phyloP scores from a whole-genome alignment of 1,140 invertebrate genomes.

The Drosophila subobscura region DNA sequence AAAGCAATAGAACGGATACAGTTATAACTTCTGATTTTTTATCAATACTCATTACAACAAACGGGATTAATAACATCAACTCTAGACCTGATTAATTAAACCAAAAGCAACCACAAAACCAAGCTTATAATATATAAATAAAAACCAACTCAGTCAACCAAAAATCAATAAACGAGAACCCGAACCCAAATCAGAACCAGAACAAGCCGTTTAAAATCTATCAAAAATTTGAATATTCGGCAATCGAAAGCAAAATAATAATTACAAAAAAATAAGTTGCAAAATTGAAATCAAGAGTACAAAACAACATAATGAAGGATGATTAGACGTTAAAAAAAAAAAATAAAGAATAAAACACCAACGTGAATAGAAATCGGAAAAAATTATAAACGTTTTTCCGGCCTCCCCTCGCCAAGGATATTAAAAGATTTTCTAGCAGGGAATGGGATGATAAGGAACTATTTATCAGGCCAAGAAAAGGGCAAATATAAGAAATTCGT shows the following conservation, averaged over 20 bases:
- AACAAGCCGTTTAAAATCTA: constrained; percentile 17
- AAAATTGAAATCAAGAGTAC: constrained; percentile 80
- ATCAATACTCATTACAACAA: constrained; percentile 15
- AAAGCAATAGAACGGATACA: constrained; percentile 74
- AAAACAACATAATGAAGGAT: constrained; percentile 47
- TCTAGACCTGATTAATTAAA: constrained; percentile 29
- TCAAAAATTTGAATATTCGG: constrained; percentile 11
- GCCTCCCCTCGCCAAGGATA: no score
- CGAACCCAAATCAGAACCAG: not conserved
- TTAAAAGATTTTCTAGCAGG: no score
- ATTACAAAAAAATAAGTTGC: constrained; percentile 32
- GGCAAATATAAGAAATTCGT: no score
- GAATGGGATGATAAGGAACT: no score
- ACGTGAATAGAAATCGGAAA: constrained; percentile 3
- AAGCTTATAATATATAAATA: no score
- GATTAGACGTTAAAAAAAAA: constrained; percentile 15
- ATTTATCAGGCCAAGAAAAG: no score
- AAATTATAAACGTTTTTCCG: not conserved
- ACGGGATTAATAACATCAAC: constrained; percentile 32
- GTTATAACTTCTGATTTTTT: constrained; percentile 49
- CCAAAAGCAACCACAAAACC: constrained; percentile 10
- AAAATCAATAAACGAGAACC: constrained; percentile 27
- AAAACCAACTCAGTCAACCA: not conserved
- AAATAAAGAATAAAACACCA: constrained; percentile 11
- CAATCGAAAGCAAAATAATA: constrained; percentile 29